A percentile compares a stretch with the other conserved stretches of the same genome.
Conservation (phyloP, 1,140 invertebrate genomes). For the Propsilocerus akamusi region DNA sequence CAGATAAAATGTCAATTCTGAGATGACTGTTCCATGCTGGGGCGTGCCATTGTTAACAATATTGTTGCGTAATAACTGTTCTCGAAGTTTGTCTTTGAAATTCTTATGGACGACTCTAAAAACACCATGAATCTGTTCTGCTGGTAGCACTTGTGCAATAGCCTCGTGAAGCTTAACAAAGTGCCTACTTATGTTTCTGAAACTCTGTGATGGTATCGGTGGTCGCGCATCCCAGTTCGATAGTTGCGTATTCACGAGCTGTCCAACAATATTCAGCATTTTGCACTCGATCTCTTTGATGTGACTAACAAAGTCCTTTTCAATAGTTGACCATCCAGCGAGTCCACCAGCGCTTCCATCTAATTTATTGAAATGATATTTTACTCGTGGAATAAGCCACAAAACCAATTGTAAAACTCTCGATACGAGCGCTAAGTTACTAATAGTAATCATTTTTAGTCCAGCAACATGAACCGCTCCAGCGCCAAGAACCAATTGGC, state of each 20-base stretch:
- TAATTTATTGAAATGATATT: conserved; percentile 37
- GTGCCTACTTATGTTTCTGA: conserved; percentile 82
- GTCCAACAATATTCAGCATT: conserved; percentile 73
- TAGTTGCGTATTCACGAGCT: conserved; percentile 57
- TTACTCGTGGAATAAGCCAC: conserved; percentile 53
- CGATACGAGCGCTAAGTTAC: conserved; percentile 81
- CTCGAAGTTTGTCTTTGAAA: conserved; percentile 70
- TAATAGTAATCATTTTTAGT: conserved; percentile 90
- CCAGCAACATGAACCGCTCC: conserved; percentile 87
- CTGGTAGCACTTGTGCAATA: conserved; percentile 57
- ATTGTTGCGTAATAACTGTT: conserved; percentile 69
- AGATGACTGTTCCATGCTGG: conserved; percentile 87
- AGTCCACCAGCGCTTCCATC: conserved; percentile 19
- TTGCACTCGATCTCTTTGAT: conserved; percentile 82
- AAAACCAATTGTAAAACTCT: conserved; percentile 67
- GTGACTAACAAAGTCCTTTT: conserved; percentile 71
- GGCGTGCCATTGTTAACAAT: conserved; percentile 90
- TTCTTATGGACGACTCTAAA: conserved; percentile 70
- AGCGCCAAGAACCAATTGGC: conserved; percentile 86
- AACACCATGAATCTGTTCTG: conserved; percentile 45
- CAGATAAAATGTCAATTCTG: conserved; percentile 89
- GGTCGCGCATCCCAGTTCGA: conserved; percentile 81
- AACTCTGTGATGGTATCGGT: conserved; percentile 82
- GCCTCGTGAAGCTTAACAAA: conserved; percentile 86
- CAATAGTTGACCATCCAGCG: conserved; percentile 39